Conservation (phyloP, 2,888 invertebrate genomes). For the Trichogramma evanescens region DNA sequence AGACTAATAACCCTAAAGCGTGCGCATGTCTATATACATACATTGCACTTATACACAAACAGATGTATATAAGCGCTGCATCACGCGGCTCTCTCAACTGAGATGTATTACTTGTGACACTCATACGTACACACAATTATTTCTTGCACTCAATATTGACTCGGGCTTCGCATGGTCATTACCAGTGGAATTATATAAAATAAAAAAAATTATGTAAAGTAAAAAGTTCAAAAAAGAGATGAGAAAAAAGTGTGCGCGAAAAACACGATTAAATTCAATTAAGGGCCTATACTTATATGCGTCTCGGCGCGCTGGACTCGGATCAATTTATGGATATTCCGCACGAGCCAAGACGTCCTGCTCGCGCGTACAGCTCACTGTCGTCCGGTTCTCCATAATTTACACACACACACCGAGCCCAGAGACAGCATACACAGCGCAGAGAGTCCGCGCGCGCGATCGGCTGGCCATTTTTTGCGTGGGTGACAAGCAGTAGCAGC, state of each 20-base stretch:
- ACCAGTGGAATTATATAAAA: neutral
- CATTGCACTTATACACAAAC: neutral
- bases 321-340: neutral
- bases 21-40: neutral
- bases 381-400: neutral
- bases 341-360: neutral
- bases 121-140: neutral
- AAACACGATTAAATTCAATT: constrained; percentile 17
- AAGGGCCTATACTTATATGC: neutral
- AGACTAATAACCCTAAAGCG: neutral
- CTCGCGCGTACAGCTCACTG: constrained; percentile 14
- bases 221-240: neutral
- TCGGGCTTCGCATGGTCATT: no score
- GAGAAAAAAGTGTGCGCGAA: neutral
- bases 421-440: no score
- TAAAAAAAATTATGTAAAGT: neutral
- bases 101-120: neutral
- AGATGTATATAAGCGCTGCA: constrained; percentile 1
- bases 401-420: no score
- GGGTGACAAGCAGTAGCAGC: constrained; percentile 17
- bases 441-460: neutral
- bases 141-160: no score
- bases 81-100: neutral
- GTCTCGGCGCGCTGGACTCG: neutral
- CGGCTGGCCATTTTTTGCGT: constrained; percentile 13